Evolutionary conservation across 2,888 invertebrate species (phyloP), one percentile per base, ranked within the genome.

Genomic region (Oscheius sp.): DNA sequence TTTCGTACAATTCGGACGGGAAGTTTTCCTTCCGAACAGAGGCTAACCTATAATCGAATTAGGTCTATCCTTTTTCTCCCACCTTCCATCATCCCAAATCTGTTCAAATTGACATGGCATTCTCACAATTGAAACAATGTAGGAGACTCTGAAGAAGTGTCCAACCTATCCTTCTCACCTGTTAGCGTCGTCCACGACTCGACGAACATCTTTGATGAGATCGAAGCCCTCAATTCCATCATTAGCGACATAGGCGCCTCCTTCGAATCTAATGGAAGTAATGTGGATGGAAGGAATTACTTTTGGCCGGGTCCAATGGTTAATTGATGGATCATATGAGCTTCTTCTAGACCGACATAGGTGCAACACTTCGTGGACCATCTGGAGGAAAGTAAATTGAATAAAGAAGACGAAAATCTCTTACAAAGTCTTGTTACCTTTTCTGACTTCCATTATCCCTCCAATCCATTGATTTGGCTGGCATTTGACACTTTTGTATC

Each of bases 151-250:
- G 20, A 28, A 51, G n/a, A 12, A 28, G 28, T 30, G 32, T 14
- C 49, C 26, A n/a, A 17, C 14, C 9, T 6, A 20, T 20, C 9
- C 50, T 28, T 28, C 9, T 4, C 5, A 5, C 4, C 20, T 5
- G 24, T 28, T 30, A 50, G 26, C 9, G 28, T 12, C 50, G 9
- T 50, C 22, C 3, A 3, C 54, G 20, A 32, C 33, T 33, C 54
- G 12, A 17, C 33, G 32, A 17, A 54, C 32, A 12, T 54, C 54
- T 22, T 54, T 54, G 33, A 54, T 32, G 20, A 54, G 32, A 32
- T 54, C 54, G 20, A 54, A 54, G 8, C 54, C 54, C 36, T 54
- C 33, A 17, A 17, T 32, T n/a, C 54, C 54, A 9, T 54, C 22
- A 9, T 33, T n/a, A 4, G 33, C 22, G 14, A 54, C 3, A 20